Conservation (phyloP, 2,113 vertebrate species). For the Catharus bicknelli region DNA sequence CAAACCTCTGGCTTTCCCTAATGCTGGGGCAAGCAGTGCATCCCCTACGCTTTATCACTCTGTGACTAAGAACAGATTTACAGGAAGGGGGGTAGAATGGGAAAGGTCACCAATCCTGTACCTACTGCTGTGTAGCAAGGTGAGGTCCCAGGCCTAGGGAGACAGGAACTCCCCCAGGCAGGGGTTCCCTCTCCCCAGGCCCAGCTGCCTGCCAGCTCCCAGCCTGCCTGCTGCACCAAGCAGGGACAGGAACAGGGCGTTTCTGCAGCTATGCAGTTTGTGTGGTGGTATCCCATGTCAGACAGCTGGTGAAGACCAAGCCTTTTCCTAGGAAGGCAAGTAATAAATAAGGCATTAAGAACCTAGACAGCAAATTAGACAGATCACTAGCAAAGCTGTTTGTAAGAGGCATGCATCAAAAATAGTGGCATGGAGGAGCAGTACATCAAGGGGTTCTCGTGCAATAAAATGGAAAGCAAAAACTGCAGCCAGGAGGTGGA, state of each 20-base stretch:
- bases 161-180: neutral
- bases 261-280: neutral
- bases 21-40: fast-evolving
- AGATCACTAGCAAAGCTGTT: neutral
- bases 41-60: neutral
- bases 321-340: neutral
- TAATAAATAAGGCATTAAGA: neutral
- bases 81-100: neutral
- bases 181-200: fast-evolving
- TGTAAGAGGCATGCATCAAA: neutral
- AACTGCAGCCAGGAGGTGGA: constrained; percentile 46
- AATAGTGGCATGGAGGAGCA: neutral
- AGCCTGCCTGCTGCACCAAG: neutral
- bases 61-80: neutral
- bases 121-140: neutral
- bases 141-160: neutral
- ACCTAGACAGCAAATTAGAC: neutral
- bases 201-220: neutral
- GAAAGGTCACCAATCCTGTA: neutral
- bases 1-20: neutral
- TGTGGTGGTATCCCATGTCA: neutral
- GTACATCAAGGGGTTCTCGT: neutral
- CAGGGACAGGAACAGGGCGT: fast-evolving
- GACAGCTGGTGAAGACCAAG: neutral
- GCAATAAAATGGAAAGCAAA: constrained; percentile 45